Evolutionary conservation across 2,888 invertebrate genomes (phyloP).

Genomic region (Panopea generosa): DNA sequence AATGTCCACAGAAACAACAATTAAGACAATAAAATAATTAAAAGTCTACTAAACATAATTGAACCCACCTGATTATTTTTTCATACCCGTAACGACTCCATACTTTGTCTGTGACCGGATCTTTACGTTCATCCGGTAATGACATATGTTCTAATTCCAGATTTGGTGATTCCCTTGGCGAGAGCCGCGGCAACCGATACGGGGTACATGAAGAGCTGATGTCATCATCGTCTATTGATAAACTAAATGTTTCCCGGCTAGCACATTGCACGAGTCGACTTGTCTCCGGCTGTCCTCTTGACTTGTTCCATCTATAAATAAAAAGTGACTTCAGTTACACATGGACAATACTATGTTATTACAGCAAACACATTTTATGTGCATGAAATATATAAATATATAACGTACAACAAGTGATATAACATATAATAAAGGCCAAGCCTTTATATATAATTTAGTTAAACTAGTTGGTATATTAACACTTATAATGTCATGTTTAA

Average conservation of each 20-base stretch:
- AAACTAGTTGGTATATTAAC: too few relatives aligned
- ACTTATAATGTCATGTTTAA: too few relatives aligned
- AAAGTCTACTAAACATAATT: too few relatives aligned
- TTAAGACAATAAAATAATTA: too few relatives aligned
- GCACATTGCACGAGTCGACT: conserved; percentile 28
- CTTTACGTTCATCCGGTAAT: conserved; percentile 12
- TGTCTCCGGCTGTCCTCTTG: conserved; percentile 57
- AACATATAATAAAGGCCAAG: too few relatives aligned
- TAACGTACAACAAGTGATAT: too few relatives aligned
- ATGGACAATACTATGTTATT: too few relatives aligned
- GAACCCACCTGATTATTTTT: conserved; percentile 65
- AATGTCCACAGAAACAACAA: too few relatives aligned
- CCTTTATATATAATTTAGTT: too few relatives aligned
- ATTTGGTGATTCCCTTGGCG: conserved; percentile 47
- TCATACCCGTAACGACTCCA: conserved; percentile 75
- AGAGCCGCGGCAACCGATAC: conserved; percentile 72
- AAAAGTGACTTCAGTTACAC: neutral
- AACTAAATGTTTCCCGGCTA: conserved; percentile 59
- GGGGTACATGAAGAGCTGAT: conserved; percentile 50
- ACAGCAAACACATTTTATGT: too few relatives aligned
- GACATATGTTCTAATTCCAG: conserved; percentile 24
- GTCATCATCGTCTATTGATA: conserved; percentile 60
- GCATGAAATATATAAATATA: too few relatives aligned
- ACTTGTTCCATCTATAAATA: conserved; percentile 68
- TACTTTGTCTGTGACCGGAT: conserved; percentile 56